Conservation (phyloP, 1,140 invertebrate genomes). For the Drosophila navojoa region DNA sequence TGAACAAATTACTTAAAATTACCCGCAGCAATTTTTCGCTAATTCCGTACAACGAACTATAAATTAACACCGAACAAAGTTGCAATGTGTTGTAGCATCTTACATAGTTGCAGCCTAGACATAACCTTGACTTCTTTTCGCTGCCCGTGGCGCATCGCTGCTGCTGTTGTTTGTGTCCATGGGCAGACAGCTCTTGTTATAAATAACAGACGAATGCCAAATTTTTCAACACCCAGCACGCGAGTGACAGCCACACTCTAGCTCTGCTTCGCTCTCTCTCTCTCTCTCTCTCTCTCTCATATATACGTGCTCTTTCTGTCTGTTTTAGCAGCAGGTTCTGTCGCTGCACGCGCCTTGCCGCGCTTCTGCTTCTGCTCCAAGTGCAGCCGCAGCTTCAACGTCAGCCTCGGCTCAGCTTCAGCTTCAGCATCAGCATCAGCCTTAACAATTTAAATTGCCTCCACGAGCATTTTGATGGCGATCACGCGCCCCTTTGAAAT, state of each 20-base stretch:
- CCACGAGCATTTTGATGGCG: slow-evolving; percentile 79
- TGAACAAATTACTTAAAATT: slow-evolving; percentile 23
- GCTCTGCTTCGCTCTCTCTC: neutral
- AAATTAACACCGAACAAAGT: slow-evolving; percentile 66
- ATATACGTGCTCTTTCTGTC: neutral
- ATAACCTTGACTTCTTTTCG: slow-evolving; percentile 65
- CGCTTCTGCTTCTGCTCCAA: neutral
- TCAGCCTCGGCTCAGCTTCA: slow-evolving; percentile 36
- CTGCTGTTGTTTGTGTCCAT: slow-evolving; percentile 41
- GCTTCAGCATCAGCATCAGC: slow-evolving; percentile 31
- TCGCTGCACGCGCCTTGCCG: slow-evolving; percentile 25
- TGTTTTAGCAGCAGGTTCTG: slow-evolving; percentile 34
- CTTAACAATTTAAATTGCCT: slow-evolving; percentile 80
- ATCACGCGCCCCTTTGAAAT: slow-evolving; percentile 77
- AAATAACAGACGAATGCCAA: slow-evolving; percentile 57
- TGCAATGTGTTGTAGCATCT: slow-evolving; percentile 21
- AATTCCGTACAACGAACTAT: slow-evolving; percentile 47
- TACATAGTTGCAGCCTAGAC: slow-evolving; percentile 54
- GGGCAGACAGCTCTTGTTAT: slow-evolving; percentile 47
- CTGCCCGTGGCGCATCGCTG: slow-evolving; percentile 26
- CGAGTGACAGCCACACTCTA: slow-evolving; percentile 31
- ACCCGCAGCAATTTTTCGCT: slow-evolving; percentile 41
- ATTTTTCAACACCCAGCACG: slow-evolving; percentile 57
- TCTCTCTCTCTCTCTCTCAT: neutral
- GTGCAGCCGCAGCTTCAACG: neutral